Percentiles rank a stretch among this genome's conserved stretches.
These are phyloP conservation scores for Agrochola litura DNA, from an alignment of 2,888 invertebrate genomes.

Conservation along the genomic window DNA sequence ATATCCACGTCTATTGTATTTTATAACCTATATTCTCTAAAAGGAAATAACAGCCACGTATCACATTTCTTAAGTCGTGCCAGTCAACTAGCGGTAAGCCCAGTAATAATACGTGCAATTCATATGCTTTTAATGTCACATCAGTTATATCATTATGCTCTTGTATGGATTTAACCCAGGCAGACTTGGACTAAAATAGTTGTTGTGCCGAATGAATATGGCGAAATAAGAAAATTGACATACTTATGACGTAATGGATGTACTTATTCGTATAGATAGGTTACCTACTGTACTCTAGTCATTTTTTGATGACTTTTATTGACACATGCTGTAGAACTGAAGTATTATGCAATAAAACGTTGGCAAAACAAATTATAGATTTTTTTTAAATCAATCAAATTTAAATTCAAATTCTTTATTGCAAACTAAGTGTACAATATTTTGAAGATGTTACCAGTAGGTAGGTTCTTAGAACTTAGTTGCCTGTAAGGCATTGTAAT, in stretches of 20 bases:
- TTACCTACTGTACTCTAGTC: background rate
- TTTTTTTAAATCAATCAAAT: background rate
- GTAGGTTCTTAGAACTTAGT: no score
- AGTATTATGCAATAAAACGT: background rate
- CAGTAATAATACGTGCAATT: conserved; percentile 30
- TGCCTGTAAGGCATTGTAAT: no score
- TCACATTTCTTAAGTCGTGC: conserved; percentile 16
- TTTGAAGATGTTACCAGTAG: no score
- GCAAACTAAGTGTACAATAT: no score
- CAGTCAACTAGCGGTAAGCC: conserved; percentile 10
- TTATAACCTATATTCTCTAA: background rate
- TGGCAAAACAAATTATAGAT: background rate
- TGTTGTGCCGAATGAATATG: no score
- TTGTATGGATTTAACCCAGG: background rate
- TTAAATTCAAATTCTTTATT: no score
- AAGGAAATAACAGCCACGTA: background rate
- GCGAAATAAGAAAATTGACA: background rate
- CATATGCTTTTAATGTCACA: conserved; percentile 26
- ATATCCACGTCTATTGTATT: no score
- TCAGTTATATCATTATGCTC: background rate
- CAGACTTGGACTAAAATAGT: conserved; percentile 5
- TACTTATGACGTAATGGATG: no score
- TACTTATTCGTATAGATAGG: background rate
- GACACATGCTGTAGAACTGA: background rate
- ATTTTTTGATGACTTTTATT: background rate